Conservation (phyloP, 1,140 invertebrate species). For the Drosophila pseudoananassae region DNA sequence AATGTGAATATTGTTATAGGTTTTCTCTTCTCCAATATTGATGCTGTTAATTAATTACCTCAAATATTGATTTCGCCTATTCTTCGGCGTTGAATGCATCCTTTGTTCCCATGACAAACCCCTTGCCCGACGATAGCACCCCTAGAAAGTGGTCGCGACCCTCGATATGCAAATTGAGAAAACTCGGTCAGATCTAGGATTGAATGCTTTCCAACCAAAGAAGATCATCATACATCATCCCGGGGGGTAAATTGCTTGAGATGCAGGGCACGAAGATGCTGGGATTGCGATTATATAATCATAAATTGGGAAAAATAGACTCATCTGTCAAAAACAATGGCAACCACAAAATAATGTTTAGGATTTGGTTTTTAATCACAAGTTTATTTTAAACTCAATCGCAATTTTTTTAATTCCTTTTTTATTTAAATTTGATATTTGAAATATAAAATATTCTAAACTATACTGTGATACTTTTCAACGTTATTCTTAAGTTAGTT, state of each 20-base stretch:
- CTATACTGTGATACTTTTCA: too few relatives aligned
- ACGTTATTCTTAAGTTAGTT: too few relatives aligned
- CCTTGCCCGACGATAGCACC: constrained; percentile 30
- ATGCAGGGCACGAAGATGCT: constrained; percentile 32
- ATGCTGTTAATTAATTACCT: constrained; percentile 82
- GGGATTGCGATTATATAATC: constrained; percentile 43
- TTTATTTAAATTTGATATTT: too few relatives aligned
- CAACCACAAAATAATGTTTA: constrained; percentile 34
- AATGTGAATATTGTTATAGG: constrained; percentile 72
- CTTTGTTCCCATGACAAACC: constrained; percentile 82
- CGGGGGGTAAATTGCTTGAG: constrained; percentile 54
- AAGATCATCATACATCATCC: constrained; percentile 41
- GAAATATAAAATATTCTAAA: too few relatives aligned
- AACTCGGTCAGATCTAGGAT: constrained; percentile 46
- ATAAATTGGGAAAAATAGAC: constrained; percentile 46
- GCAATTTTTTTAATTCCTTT: too few relatives aligned
- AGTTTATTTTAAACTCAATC: too few relatives aligned
- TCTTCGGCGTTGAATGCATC: constrained; percentile 58
- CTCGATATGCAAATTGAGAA: constrained; percentile 68
- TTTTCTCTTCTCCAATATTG: constrained; percentile 40
- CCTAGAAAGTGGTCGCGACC: constrained; percentile 30
- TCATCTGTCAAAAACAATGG: constrained; percentile 8
- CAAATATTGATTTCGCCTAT: constrained; percentile 80
- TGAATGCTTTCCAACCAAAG: constrained; percentile 33
- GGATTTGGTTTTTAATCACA: not conserved